Conservation (phyloP, 1,140 invertebrate genomes). For the Grapholita molesta region DNA sequence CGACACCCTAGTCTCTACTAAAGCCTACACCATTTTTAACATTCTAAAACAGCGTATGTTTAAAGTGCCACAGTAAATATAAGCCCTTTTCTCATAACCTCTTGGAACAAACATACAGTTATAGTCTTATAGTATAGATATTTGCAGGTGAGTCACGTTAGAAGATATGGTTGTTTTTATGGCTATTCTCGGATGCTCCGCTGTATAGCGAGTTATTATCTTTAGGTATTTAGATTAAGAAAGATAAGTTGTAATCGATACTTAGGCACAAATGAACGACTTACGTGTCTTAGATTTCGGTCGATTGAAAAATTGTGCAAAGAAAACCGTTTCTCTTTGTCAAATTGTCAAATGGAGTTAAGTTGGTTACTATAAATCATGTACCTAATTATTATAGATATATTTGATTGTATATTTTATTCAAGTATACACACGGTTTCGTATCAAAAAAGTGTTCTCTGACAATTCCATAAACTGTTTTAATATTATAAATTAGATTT, state of each 20-base stretch:
- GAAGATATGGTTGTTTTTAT: conserved; percentile 1
- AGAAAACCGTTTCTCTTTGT: no score
- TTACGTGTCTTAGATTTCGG: neutral
- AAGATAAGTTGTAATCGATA: conserved; percentile 9
- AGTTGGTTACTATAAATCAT: no score
- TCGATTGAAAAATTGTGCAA: neutral
- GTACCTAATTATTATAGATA: no score
- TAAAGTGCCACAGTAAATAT: neutral
- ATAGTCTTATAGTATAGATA: no score
- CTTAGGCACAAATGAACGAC: neutral
- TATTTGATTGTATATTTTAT: no score
- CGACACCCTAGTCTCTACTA: neutral
- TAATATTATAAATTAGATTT: no score
- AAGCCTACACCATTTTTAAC: neutral
- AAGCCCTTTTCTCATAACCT: neutral
- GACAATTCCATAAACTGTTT: no score
- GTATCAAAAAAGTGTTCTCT: no score
- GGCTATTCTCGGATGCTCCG: neutral
- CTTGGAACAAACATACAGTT: neutral
- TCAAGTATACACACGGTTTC: no score
- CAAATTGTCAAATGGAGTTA: no score
- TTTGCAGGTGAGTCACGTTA: neutral
- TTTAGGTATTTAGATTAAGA: conserved; percentile 10
- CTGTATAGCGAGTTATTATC: neutral
- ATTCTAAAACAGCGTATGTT: neutral